Conservation (phyloP, 2,888 invertebrate genomes). For the Elegia similella region DNA sequence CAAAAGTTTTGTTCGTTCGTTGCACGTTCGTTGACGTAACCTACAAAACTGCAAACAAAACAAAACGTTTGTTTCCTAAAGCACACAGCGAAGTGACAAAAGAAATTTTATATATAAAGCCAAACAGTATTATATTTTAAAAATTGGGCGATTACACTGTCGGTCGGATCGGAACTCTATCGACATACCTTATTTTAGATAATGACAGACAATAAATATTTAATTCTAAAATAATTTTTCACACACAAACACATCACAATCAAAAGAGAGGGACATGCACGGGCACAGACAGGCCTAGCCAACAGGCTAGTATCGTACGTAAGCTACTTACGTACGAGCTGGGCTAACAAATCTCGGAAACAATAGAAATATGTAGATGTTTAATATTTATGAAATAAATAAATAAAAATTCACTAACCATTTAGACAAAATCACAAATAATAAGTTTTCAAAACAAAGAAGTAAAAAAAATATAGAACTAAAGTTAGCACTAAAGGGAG, state of each 20-base stretch:
- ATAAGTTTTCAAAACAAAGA: conserved; percentile 40
- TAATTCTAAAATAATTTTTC: too few species aligned
- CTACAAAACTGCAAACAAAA: background rate
- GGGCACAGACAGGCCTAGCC: too few species aligned
- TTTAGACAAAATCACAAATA: conserved; percentile 34
- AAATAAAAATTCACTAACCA: conserved; percentile 34
- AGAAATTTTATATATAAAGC: conserved; percentile 12
- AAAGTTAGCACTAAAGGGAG: conserved; percentile 37
- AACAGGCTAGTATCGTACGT: too few species aligned
- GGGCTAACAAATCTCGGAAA: background rate
- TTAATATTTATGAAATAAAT: background rate
- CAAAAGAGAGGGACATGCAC: too few species aligned
- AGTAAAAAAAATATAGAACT: conserved; percentile 31
- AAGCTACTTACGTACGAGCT: background rate
- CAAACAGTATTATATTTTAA: background rate
- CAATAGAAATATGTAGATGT: background rate
- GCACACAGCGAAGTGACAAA: background rate
- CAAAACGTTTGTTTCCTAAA: background rate
- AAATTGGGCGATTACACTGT: too few species aligned
- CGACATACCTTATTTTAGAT: too few species aligned
- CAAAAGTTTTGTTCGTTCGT: background rate
- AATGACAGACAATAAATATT: too few species aligned
- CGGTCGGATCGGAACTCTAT: too few species aligned
- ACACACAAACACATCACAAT: too few species aligned
- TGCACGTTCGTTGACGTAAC: background rate